Evolutionary conservation across 2,888 invertebrate genomes (phyloP).

Genomic region (Himalopsyche kuldschensis): DNA sequence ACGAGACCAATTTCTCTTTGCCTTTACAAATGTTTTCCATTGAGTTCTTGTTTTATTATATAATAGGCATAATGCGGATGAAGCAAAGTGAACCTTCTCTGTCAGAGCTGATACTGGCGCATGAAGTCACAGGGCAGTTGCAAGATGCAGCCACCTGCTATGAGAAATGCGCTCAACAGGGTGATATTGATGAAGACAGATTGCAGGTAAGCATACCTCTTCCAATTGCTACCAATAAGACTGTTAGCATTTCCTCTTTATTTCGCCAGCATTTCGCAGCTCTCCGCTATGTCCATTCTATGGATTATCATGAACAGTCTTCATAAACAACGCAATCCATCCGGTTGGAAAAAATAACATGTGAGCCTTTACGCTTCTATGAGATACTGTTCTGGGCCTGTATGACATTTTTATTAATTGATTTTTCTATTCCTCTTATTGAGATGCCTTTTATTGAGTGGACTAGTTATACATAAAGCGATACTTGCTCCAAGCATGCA

Average conservation of each 20-base stretch:
- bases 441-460: no score
- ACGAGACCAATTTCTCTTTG: no score
- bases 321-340: no score
- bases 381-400: background rate
- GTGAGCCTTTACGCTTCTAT: background rate
- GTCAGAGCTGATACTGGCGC: slow-evolving; percentile 80
- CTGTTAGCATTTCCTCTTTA: no score
- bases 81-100: slow-evolving; percentile 76
- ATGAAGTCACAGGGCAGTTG: slow-evolving; percentile 80
- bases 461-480: no score
- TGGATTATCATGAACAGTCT: no score
- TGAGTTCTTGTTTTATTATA: background rate
- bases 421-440: no score
- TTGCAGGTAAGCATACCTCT: slow-evolving; percentile 46
- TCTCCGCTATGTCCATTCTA: background rate
- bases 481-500: no score
- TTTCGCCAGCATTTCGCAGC: background rate
- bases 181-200: slow-evolving; percentile 54
- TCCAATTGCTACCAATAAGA: no score
- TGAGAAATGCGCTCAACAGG: slow-evolving; percentile 73
- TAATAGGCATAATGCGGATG: slow-evolving; percentile 67
- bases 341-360: background rate
- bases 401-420: no score
- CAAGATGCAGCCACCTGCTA: slow-evolving; percentile 88
- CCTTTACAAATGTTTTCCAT: background rate